Evolutionary conservation across 2,797 vertebrate species (phyloP).

Genomic region (Merluccius polli): DNA sequence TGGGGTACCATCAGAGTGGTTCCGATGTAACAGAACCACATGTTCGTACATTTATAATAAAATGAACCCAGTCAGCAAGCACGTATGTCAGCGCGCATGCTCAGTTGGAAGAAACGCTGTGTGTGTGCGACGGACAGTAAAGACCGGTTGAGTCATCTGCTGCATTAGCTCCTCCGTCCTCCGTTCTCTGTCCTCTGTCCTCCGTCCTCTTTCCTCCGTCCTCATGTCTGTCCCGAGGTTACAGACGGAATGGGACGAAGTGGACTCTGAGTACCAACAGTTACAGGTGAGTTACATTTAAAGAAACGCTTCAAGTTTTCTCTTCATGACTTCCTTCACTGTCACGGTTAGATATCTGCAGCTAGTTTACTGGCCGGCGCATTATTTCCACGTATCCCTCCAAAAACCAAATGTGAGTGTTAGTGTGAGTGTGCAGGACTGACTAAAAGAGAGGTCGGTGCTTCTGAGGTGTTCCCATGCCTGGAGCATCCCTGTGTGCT

Average conservation of each 20-base stretch:
- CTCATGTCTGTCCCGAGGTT: constrained; percentile 80
- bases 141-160: not conserved
- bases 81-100: not conserved
- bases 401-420: too few species aligned
- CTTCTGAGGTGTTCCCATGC: not conserved
- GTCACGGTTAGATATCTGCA: too few species aligned
- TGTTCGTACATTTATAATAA: not conserved
- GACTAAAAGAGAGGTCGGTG: too few species aligned
- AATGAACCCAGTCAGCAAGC: not conserved
- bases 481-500: not conserved
- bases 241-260: constrained; percentile 82
- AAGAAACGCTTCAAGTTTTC: too few species aligned
- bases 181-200: constrained; percentile 11
- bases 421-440: too few species aligned
- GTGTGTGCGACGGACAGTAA: not conserved
- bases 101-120: not conserved
- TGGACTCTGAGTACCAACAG: constrained; percentile 87
- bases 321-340: too few species aligned
- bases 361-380: not conserved
- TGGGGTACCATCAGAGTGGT: too few species aligned
- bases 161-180: not conserved
- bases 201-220: constrained; percentile 4
- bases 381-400: too few species aligned
- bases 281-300: constrained; percentile 91
- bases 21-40: not conserved